These are phyloP conservation scores for Cryptotermes secundus DNA, from an alignment of 1,140 invertebrate species.

Conservation along the genomic window DNA sequence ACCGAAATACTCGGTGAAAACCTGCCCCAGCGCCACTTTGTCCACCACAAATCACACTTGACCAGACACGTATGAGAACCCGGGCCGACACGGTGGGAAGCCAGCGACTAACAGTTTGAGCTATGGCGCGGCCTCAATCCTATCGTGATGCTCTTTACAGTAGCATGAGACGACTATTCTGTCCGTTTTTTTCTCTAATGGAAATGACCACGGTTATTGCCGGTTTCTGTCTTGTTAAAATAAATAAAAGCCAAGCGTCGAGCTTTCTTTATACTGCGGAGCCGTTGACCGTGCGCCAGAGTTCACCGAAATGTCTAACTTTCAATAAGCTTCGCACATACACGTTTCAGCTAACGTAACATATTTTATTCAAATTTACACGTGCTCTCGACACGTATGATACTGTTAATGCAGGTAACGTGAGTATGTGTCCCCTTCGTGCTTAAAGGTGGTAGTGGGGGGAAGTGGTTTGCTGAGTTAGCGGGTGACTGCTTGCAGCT, in stretches of 20 bases:
- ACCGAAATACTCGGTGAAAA: no score
- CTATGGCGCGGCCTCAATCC: no score
- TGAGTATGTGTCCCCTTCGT: not conserved
- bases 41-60: no score
- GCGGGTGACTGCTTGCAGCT: not conserved
- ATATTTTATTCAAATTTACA: not conserved
- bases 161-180: no score
- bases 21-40: no score
- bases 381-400: not conserved
- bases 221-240: not conserved
- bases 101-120: no score
- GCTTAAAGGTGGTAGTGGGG: not conserved
- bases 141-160: no score
- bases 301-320: not conserved
- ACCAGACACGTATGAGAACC: no score
- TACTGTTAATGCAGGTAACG: not conserved
- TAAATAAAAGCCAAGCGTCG: not conserved
- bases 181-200: no score
- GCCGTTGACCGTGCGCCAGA: no score
- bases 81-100: no score
- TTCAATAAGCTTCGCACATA: not conserved
- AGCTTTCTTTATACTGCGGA: not conserved
- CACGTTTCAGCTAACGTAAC: not conserved
- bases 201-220: not conserved
- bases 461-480: not conserved